phyloP scores from a whole-genome alignment of 2,888 invertebrate genomes.

The Conomelus anceps region DNA sequence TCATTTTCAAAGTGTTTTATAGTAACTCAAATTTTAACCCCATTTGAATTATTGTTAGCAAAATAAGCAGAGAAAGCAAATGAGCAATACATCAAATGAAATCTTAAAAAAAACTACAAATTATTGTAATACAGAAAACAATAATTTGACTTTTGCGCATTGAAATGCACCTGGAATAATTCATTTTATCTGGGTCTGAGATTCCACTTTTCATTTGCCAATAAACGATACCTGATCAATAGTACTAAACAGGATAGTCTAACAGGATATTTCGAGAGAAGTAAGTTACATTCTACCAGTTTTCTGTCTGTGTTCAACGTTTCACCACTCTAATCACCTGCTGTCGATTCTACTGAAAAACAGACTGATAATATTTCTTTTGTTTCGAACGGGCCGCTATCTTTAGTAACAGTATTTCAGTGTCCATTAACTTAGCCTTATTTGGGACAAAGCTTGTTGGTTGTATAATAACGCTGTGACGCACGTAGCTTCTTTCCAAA shows the following conservation, averaged over 20 bases:
- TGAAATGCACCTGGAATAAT: no score
- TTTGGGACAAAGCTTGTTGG: background rate
- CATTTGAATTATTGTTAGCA: no score
- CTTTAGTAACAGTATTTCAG: no score
- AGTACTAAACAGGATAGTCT: background rate
- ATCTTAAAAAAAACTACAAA: no score
- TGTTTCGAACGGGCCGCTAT: background rate
- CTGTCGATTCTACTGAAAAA: background rate
- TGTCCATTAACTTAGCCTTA: background rate
- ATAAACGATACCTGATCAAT: background rate
- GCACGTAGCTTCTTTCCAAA: background rate
- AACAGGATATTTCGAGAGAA: background rate
- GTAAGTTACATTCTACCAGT: background rate
- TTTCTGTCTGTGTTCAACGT: background rate
- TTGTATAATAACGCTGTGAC: background rate
- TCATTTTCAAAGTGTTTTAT: no score
- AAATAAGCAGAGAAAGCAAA: no score
- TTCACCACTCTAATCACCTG: background rate
- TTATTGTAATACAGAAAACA: no score
- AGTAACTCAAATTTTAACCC: no score
- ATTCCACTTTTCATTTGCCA: background rate
- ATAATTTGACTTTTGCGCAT: no score
- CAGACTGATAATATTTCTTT: background rate
- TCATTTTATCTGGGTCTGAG: background rate
- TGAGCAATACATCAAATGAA: no score